phyloP scores from a whole-genome alignment of 2,888 invertebrate species.

The Alloplasta piceator region DNA sequence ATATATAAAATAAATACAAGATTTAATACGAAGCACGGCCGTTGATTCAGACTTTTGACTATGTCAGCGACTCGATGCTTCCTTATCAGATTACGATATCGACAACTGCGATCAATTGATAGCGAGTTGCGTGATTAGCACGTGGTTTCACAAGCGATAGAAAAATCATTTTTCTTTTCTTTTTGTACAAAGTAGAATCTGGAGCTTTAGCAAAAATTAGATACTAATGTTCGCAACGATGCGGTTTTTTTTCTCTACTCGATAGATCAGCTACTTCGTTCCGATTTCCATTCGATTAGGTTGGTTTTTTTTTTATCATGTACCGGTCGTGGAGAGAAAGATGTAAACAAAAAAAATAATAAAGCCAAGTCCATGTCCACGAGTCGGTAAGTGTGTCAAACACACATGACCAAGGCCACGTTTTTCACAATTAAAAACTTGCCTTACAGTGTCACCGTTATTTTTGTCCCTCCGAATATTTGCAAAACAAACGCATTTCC shows the following conservation, averaged over 20 bases:
- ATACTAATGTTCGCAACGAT: conserved; percentile 30
- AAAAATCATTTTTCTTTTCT: conserved; percentile 38
- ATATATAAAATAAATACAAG: conserved; percentile 56
- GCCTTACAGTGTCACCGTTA: background rate
- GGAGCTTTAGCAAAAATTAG: conserved; percentile 46
- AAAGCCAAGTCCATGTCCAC: conserved; percentile 5
- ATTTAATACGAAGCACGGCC: conserved; percentile 31
- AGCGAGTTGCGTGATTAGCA: conserved; percentile 13
- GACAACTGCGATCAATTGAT: conserved; percentile 12
- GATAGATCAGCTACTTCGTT: conserved; percentile 24
- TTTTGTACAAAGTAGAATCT: conserved; percentile 49
- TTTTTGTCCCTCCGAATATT: background rate
- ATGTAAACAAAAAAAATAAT: conserved; percentile 3
- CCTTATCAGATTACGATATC: conserved; percentile 13
- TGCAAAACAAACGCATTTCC: background rate
- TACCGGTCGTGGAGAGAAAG: conserved; percentile 16
- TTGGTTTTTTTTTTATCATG: conserved; percentile 2
- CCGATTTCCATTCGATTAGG: conserved; percentile 43
- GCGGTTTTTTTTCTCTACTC: background rate
- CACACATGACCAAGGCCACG: conserved; percentile 1
- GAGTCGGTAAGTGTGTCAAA: conserved; percentile 4
- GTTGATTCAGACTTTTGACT: conserved; percentile 52
- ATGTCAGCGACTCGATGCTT: conserved; percentile 38
- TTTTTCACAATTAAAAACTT: background rate
- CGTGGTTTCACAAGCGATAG: conserved; percentile 46